Base-by-base conservation (phyloP, 64 coral and sea anemone genomes). In the Astreopora myriophthalma region DNA sequence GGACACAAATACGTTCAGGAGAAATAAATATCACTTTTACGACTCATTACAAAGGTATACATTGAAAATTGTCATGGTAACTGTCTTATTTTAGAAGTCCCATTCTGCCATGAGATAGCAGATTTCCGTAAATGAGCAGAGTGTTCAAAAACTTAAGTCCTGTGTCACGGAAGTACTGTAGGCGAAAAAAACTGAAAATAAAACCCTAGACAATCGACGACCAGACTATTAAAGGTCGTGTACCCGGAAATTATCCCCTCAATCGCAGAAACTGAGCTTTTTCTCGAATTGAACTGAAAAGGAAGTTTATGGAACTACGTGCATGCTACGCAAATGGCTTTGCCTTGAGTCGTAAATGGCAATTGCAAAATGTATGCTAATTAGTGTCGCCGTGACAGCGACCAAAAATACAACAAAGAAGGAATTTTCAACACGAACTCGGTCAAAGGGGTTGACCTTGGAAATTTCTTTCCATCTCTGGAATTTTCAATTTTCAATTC, bases 311-410 rank as follows among this genome's bases (percentile, higher is more conserved):
- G 52, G 20, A n/a, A 22, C 42, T n/a, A 28, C 6, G 34, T n/a
- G 30, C 16, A 34, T 37, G 24, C 49, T 64, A 25, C 79, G 79
- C 60, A 82, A 35, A 38, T 64, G 4, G 29, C 30, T 58, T 80
- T 80, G 76, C 49, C 27, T 60, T 58, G 76, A 3, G 30, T 34
- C 79, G 79, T 37, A 63, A 39, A 82, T 82, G 30, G 60, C n/a
- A 82, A 36, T 77, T 44, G 62, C 48, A 77, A 88, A 89, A 44
- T 67, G n/a, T 89, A 89, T 89, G 87, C 74, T 42, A 79, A 89
- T 79, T 20, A 63, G 0, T 58, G 64, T 68, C 73, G 76, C 57
- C 86, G 72, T 89, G 71, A 89, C 87, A 79, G 74, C 87, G 19
- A 19, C 10, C 6, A 19, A 89, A 79, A 64, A 79, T 67, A 89